A percentile compares a stretch with the other conserved stretches of the same genome.
Conservation (phyloP, 1,140 invertebrate species). For the Drosophila lacteicornis region DNA sequence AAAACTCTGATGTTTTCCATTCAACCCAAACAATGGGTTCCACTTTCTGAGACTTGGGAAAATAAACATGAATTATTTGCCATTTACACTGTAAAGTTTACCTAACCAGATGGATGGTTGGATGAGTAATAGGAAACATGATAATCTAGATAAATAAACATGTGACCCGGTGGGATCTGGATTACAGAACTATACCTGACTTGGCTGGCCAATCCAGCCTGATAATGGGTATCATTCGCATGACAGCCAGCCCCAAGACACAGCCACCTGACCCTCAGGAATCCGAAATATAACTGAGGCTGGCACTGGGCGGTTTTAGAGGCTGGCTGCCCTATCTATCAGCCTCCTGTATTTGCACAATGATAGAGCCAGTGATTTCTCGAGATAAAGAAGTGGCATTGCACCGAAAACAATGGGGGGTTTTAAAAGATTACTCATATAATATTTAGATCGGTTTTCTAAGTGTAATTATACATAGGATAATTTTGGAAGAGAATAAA, state of each 20-base stretch:
- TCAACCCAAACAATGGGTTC: background rate
- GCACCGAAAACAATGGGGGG: conserved; percentile 15
- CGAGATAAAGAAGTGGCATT: conserved; percentile 55
- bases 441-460: no score
- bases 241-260: conserved; percentile 48
- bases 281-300: conserved; percentile 40
- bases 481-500: no score
- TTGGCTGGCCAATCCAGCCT: conserved; percentile 58
- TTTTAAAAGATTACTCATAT: background rate
- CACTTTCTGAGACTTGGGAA: background rate
- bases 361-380: conserved; percentile 52
- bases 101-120: background rate
- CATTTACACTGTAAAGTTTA: background rate
- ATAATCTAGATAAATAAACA: conserved; percentile 1
- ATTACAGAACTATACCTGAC: conserved; percentile 47
- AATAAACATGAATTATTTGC: background rate
- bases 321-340: conserved; percentile 53
- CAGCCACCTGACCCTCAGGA: conserved; percentile 16
- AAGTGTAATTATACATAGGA: no score
- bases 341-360: conserved; percentile 64
- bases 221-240: conserved; percentile 84
- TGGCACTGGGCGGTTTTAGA: conserved; percentile 7
- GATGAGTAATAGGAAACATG: background rate
- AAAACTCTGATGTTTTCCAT: background rate
- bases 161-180: background rate